A percentile compares a stretch with the other conserved stretches of the same genome.
Conservation (phyloP, 2,888 invertebrate genomes). For the Mythimna lalbum region DNA sequence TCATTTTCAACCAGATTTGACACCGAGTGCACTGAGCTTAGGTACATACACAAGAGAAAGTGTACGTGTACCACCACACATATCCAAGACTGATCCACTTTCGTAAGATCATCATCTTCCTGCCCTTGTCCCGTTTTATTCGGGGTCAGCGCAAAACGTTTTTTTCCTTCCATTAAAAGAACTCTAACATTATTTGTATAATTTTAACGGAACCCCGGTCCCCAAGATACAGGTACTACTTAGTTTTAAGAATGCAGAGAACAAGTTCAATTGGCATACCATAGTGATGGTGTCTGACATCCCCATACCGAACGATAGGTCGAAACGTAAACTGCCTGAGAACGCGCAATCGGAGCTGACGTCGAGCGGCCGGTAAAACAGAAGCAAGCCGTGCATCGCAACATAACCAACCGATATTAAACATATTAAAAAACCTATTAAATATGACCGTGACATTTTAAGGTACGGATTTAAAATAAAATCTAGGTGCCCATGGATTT, state of each 20-base stretch:
- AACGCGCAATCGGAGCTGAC: constrained; percentile 79
- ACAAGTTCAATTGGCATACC: constrained; percentile 67
- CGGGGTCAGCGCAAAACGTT: too few relatives aligned
- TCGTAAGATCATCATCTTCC: too few relatives aligned
- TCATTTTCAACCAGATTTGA: too few relatives aligned
- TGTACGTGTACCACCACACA: not conserved
- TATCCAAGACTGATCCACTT: not conserved
- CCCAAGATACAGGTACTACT: too few relatives aligned
- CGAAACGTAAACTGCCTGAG: constrained; percentile 78
- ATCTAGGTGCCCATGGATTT: constrained; percentile 36
- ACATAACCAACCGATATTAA: constrained; percentile 27
- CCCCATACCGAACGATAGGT: constrained; percentile 85
- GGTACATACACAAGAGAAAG: not conserved
- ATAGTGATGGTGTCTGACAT: constrained; percentile 86
- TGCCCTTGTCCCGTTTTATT: too few relatives aligned
- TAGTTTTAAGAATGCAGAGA: not conserved
- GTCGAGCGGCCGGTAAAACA: constrained; percentile 81
- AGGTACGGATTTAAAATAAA: not conserved
- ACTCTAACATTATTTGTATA: not conserved
- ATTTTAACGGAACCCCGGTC: too few relatives aligned
- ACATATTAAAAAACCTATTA: constrained; percentile 29
- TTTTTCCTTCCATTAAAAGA: too few relatives aligned
- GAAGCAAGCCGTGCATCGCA: constrained; percentile 71
- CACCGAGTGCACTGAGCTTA: not conserved
- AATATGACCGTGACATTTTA: constrained; percentile 36